Conservation (phyloP, 2,888 invertebrate species). For the Limenitis camilla region DNA sequence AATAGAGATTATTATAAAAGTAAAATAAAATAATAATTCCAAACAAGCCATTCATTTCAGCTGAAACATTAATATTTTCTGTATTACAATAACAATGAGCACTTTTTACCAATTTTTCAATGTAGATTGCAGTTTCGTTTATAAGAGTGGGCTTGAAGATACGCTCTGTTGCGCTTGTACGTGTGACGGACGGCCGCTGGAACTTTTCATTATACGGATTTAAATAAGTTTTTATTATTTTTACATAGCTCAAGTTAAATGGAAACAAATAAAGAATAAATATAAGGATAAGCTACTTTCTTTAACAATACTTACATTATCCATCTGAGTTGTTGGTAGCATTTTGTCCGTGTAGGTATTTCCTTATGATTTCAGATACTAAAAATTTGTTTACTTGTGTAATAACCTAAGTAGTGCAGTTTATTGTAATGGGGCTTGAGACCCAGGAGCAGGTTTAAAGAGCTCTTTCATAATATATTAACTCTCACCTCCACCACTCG, state of each 20-base stretch:
- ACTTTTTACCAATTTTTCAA: not conserved
- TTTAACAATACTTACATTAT: no score
- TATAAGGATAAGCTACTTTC: not conserved
- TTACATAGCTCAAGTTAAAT: not conserved
- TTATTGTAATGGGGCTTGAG: no score
- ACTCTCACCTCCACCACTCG: no score
- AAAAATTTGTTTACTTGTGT: no score
- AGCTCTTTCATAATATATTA: no score
- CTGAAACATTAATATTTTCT: not conserved
- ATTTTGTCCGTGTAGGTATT: no score
- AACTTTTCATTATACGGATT: constrained; percentile 9
- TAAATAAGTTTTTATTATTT: not conserved
- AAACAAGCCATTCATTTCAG: not conserved
- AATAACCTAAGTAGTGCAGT: no score
- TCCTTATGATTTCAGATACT: no score
- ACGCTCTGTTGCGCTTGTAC: not conserved
- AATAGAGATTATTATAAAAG: not conserved
- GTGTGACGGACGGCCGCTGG: constrained; percentile 5
- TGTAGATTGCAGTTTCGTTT: not conserved
- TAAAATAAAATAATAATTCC: not conserved
- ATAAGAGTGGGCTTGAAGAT: not conserved
- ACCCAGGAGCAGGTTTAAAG: no score
- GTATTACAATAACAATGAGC: not conserved
- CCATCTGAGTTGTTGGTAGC: no score
- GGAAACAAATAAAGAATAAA: not conserved